Evolutionary conservation across 2,113 vertebrate genomes (phyloP).

Genomic region (Calonectris borealis): DNA sequence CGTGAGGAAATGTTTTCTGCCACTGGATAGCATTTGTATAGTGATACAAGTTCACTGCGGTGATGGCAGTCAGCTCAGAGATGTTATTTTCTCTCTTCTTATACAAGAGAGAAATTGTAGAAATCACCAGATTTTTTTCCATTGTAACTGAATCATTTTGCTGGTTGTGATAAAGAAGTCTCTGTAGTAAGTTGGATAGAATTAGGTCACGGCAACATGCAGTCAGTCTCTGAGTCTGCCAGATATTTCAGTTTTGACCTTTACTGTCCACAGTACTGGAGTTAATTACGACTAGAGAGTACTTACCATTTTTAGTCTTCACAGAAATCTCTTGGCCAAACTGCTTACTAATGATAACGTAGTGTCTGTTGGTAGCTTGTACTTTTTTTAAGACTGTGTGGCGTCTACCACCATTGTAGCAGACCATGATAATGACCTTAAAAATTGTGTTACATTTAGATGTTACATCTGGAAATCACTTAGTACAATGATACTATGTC

Average conservation of each 20-base stretch:
- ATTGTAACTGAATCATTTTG: not conserved
- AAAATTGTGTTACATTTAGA: not conserved
- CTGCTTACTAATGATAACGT: not conserved
- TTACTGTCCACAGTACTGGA: not conserved
- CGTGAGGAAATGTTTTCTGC: not conserved
- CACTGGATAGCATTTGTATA: not conserved
- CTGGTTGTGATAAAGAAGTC: slow-evolving; percentile 37
- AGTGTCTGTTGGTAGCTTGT: not conserved
- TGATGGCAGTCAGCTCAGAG: not conserved
- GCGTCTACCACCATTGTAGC: not conserved
- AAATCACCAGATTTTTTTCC: not conserved
- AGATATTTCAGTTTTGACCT: slow-evolving; percentile 55
- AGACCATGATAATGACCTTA: not conserved
- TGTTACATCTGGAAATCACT: not conserved
- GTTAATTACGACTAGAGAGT: not conserved
- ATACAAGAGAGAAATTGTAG: not conserved
- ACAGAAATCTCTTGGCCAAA: not conserved
- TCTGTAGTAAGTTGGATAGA: slow-evolving; percentile 47
- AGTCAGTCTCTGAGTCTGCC: slow-evolving; percentile 8
- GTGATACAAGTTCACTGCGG: not conserved
- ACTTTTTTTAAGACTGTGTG: not conserved
- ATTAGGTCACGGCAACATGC: slow-evolving; percentile 43
- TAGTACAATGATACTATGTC: not conserved
- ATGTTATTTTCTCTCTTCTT: not conserved
- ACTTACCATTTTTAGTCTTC: not conserved